Base-by-base conservation (phyloP, 2,888 invertebrate genomes). In the Papilio gigon region DNA sequence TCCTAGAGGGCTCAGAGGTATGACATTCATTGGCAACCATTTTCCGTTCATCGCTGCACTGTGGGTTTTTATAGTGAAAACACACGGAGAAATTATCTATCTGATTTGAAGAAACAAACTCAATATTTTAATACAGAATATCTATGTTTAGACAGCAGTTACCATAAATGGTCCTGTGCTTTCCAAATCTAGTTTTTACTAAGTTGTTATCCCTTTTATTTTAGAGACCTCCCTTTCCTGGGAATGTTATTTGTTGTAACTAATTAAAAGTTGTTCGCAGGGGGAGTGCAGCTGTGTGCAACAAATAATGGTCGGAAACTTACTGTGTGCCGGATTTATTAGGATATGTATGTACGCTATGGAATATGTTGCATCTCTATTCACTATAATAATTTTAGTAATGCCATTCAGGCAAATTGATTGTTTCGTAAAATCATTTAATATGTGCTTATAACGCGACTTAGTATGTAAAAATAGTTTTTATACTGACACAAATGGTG, bases 221-320 rank as follows among this genome's bases (percentile, higher is more conserved):
- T n/a, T n/a, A n/a, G n/a, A n/a, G n/a, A n/a, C n/a, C 33, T 33
- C 33, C 33, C 8, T 33, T 33, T 33, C 33, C 33, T n/a, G n/a
- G n/a, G n/a, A n/a, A 14, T 60, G 25, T 65, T 58, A 33, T 70
- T 64, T 40, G 47, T 71, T 71, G 8, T 2, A 22, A 22, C 20
- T 8, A 11, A 33, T 70, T 73, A 35, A 37, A n/a, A 20, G 12
- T 37, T 30, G 40, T 42, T 67, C 12, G 6, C 71, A 78, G 82
- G 77, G 82, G 76, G 75, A 82, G 80, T 78, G 84, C 90, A 90
- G 90, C 80, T 86, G 90, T 90, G 91, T 90, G 91, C 91, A 91
- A 88, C 82, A 80, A 88, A 87, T 76, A 82, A 78, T 84, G 88
- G 85, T 86, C 86, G 82, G 86, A 77, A 88, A 86, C 81, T 85